Percentiles rank a stretch among this genome's conserved stretches.
Evolutionary conservation across 2,888 invertebrate genomes (phyloP).

Genomic region (Junonia oenone): DNA sequence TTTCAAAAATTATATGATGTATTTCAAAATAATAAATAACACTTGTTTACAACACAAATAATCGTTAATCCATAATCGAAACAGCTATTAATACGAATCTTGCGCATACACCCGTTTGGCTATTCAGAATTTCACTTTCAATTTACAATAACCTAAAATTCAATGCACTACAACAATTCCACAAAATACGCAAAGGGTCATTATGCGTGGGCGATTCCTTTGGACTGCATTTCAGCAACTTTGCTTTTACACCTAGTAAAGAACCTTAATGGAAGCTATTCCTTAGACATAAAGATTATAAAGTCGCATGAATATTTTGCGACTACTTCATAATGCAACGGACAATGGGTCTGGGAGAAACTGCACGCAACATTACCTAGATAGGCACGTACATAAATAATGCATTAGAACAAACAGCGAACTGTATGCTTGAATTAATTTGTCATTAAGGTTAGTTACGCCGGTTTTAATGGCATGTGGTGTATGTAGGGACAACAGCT

Average conservation of each 20-base stretch:
- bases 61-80: no score
- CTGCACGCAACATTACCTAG: conserved; percentile 38
- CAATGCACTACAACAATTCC: conserved; percentile 17
- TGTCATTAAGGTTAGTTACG: conserved; percentile 23
- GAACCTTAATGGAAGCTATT: conserved; percentile 9
- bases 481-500: conserved; percentile 11
- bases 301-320: conserved; percentile 14
- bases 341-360: conserved; percentile 48
- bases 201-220: conserved; percentile 25
- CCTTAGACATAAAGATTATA: conserved; percentile 16
- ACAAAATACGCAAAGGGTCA: conserved; percentile 20
- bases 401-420: conserved; percentile 25
- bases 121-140: conserved; percentile 20
- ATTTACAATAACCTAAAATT: conserved; percentile 17
- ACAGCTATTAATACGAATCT: no score
- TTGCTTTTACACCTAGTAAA: conserved; percentile 6
- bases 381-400: conserved; percentile 28
- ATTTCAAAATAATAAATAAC: no score
- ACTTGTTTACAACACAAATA: no score
- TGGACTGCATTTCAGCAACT: conserved; percentile 21
- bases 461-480: conserved; percentile 3
- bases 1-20: no score
- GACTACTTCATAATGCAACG: conserved; percentile 30
- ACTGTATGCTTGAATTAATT: conserved; percentile 26
- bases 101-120: not conserved